Percentiles rank a stretch among this genome's conserved stretches.
phyloP scores from a whole-genome alignment of 1,140 invertebrate species.

The Andricus grossulariae region DNA sequence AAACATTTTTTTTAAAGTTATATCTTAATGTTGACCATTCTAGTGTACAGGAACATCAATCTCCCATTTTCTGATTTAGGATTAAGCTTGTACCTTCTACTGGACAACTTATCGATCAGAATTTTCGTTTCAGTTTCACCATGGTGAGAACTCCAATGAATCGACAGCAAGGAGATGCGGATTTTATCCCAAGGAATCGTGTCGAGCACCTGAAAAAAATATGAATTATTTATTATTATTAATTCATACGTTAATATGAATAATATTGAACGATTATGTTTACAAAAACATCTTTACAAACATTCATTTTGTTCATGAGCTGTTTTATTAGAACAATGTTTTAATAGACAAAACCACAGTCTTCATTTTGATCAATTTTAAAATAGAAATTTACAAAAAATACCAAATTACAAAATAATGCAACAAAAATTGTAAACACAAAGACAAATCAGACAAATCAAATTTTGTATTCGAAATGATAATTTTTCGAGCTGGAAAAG shows the following conservation, averaged over 20 bases:
- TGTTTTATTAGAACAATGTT: no score
- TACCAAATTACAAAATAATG: no score
- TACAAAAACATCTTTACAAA: no score
- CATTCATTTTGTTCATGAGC: no score
- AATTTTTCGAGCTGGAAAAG: no score
- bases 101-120: conserved; percentile 67
- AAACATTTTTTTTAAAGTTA: not conserved
- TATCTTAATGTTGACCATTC: conserved; percentile 65
- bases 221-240: not conserved
- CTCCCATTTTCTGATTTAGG: conserved; percentile 63
- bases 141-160: conserved; percentile 69
- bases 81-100: conserved; percentile 64
- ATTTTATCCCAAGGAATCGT: conserved; percentile 73
- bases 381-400: no score
- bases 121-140: conserved; percentile 65
- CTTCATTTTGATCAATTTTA: no score
- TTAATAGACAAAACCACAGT: no score
- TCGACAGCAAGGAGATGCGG: conserved; percentile 70
- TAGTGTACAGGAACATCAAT: conserved; percentile 69
- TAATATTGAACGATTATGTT: not conserved
- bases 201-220: conserved; percentile 67
- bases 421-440: no score
- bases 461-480: no score
- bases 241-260: not conserved
- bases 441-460: no score